Evolutionary conservation across 2,113 vertebrate genomes (phyloP), one percentile per base, ranked within the genome.

Genomic region (Sphaerodactylus townsendi): DNA sequence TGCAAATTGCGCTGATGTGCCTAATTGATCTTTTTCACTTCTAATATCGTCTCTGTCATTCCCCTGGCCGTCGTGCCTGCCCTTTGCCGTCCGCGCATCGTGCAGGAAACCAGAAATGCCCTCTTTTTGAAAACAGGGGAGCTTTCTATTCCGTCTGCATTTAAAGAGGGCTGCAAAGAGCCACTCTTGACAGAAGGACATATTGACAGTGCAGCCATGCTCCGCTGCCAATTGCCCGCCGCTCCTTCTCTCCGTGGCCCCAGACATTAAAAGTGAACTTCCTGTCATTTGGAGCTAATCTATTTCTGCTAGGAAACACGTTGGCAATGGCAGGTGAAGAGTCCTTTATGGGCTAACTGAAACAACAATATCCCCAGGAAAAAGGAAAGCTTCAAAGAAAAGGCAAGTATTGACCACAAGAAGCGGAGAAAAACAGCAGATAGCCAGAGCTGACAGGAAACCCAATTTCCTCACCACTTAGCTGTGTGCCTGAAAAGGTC

Each of bases 11-110:
- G 81, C 75, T 90, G 56, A 93, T 88, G 66, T 21, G 5, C 69
- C 86, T 91, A 93, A 92, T 90, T 92, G 86, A 93, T 92, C 92
- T 90, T 94, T 90, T 94, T 92, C 75, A 88, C 25, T 90, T 93
- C 64, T 88, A 84, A 59, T 93, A 91, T 87, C 93, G 91, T 87
- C n/a, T 1, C 50, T 92, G 69, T 84, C 85, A 89, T 87, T 73
- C 79, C 87, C 39, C 70, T 77, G 25, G n/a, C 66, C 17, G 75
- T 82, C 56, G 82, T 46, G 78, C 80, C 83, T 88, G 28, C 70
- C 82, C 79, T 90, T 90, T 84, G 37, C 79, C 74, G 69, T 62
- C 85, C 74, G 6, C 25, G 85, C 35, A 3, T 78, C 1, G 1
- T 56, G 71, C 78, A 89, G 71, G 13, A 91, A 93, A 66, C 19